Conservation (phyloP, 2,888 invertebrate species). For the Sarcophaga carnaria region DNA sequence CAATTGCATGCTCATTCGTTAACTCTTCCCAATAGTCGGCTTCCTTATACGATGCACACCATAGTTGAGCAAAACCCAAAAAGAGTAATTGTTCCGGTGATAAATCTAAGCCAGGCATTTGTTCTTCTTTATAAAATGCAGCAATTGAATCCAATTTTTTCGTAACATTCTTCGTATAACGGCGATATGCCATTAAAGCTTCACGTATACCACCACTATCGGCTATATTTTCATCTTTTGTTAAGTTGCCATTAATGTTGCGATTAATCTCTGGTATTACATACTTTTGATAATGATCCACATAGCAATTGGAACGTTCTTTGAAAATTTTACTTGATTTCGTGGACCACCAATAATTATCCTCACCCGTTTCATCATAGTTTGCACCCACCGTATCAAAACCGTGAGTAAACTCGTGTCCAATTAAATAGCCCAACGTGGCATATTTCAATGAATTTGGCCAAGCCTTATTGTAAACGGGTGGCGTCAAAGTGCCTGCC, state of each 20-base stretch:
- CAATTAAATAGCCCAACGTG: slow-evolving; percentile 77
- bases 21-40: slow-evolving; percentile 78
- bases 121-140: slow-evolving; percentile 71
- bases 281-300: slow-evolving; percentile 75
- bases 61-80: slow-evolving; percentile 78
- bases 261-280: slow-evolving; percentile 78
- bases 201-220: slow-evolving; percentile 77
- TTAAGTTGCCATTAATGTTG: slow-evolving; percentile 75
- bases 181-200: slow-evolving; percentile 75
- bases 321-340: slow-evolving; percentile 74
- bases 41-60: slow-evolving; percentile 77
- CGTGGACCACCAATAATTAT: slow-evolving; percentile 76
- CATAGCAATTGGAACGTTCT: slow-evolving; percentile 76
- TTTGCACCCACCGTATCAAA: slow-evolving; percentile 76
- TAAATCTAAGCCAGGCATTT: slow-evolving; percentile 77
- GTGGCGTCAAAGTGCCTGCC: slow-evolving; percentile 78
- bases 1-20: slow-evolving; percentile 75
- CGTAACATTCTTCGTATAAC: slow-evolving; percentile 72
- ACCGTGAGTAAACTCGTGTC: slow-evolving; percentile 79
- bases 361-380: slow-evolving; percentile 72
- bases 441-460: slow-evolving; percentile 78
- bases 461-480: slow-evolving; percentile 76
- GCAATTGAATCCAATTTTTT: slow-evolving; percentile 40
- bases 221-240: slow-evolving; percentile 79
- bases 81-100: slow-evolving; percentile 79